A percentile compares a stretch with the other conserved stretches of the same genome.
Conservation (phyloP, 2,113 vertebrate species). For the Phalacrocorax aristotelis region DNA sequence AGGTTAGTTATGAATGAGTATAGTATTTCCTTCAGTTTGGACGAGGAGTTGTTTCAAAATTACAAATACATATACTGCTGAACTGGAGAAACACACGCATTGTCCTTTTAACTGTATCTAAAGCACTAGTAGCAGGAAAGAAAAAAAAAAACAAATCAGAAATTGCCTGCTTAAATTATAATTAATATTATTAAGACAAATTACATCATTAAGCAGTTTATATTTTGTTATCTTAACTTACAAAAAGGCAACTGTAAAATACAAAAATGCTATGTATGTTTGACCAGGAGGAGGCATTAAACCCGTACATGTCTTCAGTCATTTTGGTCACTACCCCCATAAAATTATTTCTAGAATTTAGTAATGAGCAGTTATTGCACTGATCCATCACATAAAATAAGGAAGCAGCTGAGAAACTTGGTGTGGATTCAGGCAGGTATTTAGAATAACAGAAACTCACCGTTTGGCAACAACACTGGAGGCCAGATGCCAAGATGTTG, state of each 20-base stretch:
- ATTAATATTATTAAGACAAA: neutral
- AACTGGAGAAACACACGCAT: neutral
- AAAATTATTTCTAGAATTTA: neutral
- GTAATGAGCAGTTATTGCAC: neutral
- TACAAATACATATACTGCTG: neutral
- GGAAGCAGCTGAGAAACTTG: neutral
- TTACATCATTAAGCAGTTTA: neutral
- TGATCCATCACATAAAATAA: neutral
- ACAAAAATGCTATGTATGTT: neutral
- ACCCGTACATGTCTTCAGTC: neutral
- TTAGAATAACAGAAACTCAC: neutral
- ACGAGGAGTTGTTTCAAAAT: neutral
- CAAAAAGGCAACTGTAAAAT: neutral
- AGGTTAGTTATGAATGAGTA: neutral
- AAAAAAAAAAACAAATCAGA: neutral
- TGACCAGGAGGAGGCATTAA: neutral
- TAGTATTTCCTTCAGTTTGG: neutral
- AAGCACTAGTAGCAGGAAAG: neutral
- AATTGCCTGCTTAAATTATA: neutral
- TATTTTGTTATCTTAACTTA: neutral
- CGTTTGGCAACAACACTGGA: neutral
- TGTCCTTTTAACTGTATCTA: neutral
- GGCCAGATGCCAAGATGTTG: neutral
- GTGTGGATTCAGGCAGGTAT: neutral
- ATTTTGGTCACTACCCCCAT: neutral